Percentiles rank a stretch among this genome's conserved stretches.
phyloP scores from a whole-genome alignment of 2,888 invertebrate species.

The Oscheius myriophilus region DNA sequence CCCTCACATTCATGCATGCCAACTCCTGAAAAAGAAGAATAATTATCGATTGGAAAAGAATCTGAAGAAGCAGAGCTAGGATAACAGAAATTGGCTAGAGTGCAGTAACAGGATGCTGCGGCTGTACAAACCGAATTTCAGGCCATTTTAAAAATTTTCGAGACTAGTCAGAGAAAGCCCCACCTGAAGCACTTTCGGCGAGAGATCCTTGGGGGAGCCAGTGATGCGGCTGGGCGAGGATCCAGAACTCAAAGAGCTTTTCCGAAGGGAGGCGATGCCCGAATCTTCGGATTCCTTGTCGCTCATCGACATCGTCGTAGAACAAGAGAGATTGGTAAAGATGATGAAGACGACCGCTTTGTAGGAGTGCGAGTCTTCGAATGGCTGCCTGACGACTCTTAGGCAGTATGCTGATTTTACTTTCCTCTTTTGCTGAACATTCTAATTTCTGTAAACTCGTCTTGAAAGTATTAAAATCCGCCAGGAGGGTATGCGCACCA shows the following conservation, averaged over 20 bases:
- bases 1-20: conserved; percentile 57
- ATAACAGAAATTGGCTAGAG: not conserved
- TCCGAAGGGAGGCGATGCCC: not conserved
- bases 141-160: not conserved
- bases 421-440: too few relatives aligned
- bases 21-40: conserved; percentile 42
- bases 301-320: not conserved
- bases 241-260: not conserved
- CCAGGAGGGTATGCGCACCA: too few relatives aligned
- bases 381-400: too few relatives aligned
- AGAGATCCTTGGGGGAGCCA: conserved; percentile 43
- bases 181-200: conserved; percentile 41
- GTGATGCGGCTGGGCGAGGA: conserved; percentile 20
- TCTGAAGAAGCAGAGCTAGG: not conserved
- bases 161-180: too few relatives aligned
- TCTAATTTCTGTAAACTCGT: too few relatives aligned
- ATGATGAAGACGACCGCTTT: too few relatives aligned
- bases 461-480: too few relatives aligned
- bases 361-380: too few relatives aligned
- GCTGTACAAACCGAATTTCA: too few relatives aligned
- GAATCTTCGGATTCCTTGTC: conserved; percentile 21
- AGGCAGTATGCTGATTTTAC: too few relatives aligned
- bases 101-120: too few relatives aligned
- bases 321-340: too few relatives aligned
- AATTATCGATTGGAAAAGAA: not conserved